Base-by-base conservation (phyloP, 2,888 invertebrate genomes). In the Branchinecta sandiegonensis region DNA sequence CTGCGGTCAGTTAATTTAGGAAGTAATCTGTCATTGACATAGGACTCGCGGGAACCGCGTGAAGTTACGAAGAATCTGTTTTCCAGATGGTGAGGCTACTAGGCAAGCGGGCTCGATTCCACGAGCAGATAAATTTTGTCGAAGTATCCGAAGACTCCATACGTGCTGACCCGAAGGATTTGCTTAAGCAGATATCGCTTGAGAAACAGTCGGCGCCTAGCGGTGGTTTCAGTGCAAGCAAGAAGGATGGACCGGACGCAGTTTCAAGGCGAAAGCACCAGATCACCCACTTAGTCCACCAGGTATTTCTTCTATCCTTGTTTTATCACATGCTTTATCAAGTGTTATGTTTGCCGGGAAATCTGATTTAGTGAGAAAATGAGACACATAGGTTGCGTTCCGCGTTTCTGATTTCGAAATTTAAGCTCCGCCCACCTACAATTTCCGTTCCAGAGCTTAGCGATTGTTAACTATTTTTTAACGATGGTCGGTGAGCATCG, bases 271-370 rank as follows among this genome's bases (percentile, higher is more conserved):
- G 87, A 73, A 95, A 95, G 78, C 94, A 96, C 82, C 95, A 96
- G 81, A 95, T 96, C 74, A 95, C 94, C 1, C 95, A 94, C 78
- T 82, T 96, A 73, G 95, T 94, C 37, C 87, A 88, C 77, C 85
- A 86, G 82, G 85, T 85, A 74, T 10, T n/a, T 10, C n/a, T 17
- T 14, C 1, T n/a, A 14, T 14, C 56, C 56, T 56, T 56, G 56
- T 8, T 14, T 56, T 37, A 37, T 37, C 2, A 37, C 37, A 37
- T 3, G 37, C 37, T 37, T 37, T 37, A 5, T 37, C 37, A 6
- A 37, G 5, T 37, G 37, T 37, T 6, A 37, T 37, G 37, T 3
- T 37, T 37, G 4, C 37, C 37, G 37, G 37, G 6, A 37, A 37
- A 37, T 37, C 37, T 37, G 37, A 37, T 6, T 37, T 6, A 37